These are phyloP conservation scores for Tragopan temminckii DNA, from an alignment of 2,797 vertebrate genomes.

Conservation along the genomic window DNA sequence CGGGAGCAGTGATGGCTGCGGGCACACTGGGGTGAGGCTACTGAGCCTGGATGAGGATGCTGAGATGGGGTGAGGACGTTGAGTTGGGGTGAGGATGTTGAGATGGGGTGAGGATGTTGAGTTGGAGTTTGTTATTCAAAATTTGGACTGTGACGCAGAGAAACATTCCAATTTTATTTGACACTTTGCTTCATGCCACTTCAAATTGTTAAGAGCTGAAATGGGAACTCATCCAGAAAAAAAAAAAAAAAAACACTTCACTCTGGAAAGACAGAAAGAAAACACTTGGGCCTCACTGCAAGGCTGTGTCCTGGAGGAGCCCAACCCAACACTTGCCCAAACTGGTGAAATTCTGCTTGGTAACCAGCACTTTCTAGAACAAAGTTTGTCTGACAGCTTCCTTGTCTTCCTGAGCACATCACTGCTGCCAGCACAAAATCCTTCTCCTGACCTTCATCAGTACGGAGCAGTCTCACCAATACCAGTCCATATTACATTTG, in stretches of 20 bases:
- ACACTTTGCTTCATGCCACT: not conserved
- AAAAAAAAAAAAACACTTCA: not conserved
- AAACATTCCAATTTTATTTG: not conserved
- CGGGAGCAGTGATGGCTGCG: constrained; percentile 38
- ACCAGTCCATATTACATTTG: not conserved
- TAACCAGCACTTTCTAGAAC: not conserved
- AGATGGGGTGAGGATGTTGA: constrained; percentile 6
- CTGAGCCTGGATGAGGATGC: not conserved
- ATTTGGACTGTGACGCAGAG: not conserved
- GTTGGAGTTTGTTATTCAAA: not conserved
- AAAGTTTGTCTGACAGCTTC: not conserved
- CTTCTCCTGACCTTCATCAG: not conserved
- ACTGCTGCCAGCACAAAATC: not conserved
- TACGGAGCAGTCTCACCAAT: not conserved
- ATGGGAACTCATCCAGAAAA: not conserved
- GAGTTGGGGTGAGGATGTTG: not conserved
- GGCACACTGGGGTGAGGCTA: not conserved
- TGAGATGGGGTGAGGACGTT: not conserved
- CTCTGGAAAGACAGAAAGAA: not conserved
- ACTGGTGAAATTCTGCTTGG: not conserved
- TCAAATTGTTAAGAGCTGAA: not conserved
- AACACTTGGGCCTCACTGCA: fast-evolving
- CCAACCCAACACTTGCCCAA: not conserved
- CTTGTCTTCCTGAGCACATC: not conserved
- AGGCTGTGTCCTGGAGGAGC: not conserved